These are phyloP conservation scores for Clinocottus analis DNA, from an alignment of 2,113 vertebrate genomes.

Conservation along the genomic window DNA sequence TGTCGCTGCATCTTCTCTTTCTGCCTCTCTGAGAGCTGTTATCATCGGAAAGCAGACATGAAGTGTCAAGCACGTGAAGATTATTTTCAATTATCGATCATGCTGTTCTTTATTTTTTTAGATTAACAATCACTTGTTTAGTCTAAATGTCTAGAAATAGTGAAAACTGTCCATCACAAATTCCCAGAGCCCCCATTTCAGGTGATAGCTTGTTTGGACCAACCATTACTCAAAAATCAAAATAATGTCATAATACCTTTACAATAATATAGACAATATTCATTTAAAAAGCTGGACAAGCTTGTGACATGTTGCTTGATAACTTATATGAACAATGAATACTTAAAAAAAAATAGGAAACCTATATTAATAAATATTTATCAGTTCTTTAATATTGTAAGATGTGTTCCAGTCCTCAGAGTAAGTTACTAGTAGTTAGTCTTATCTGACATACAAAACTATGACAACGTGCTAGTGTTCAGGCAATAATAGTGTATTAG, in stretches of 20 bases:
- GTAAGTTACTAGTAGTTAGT: neutral
- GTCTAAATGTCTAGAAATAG: neutral
- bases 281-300: too few relatives aligned
- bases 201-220: neutral
- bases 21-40: slow-evolving; percentile 73
- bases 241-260: neutral
- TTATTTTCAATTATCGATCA: neutral
- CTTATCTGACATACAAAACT: neutral
- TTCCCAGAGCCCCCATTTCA: neutral
- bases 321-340: neutral
- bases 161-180: neutral
- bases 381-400: neutral
- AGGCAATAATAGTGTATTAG: neutral
- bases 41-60: slow-evolving; percentile 34
- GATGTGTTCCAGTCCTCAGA: too few relatives aligned
- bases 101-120: neutral
- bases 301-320: neutral
- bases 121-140: neutral
- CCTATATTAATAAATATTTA: neutral
- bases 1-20: slow-evolving; percentile 74
- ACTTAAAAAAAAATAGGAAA: neutral
- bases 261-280: neutral
- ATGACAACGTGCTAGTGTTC: neutral
- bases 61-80: neutral
- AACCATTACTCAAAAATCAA: neutral